phyloP scores from a whole-genome alignment of 2,888 invertebrate species.

The Ophion costatus region DNA sequence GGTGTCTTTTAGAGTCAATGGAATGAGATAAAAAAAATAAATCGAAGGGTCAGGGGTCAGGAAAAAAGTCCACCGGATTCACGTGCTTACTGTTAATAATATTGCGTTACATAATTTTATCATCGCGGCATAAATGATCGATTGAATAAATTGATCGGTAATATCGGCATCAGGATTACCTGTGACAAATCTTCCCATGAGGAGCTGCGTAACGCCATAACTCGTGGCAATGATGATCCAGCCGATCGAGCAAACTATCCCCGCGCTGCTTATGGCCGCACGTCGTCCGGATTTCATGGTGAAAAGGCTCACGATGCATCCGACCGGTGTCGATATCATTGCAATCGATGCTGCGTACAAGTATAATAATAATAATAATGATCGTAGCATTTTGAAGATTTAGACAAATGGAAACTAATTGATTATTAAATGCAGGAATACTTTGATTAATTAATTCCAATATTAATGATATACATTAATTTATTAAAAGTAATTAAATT shows the following conservation, averaged over 20 bases:
- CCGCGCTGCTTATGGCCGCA: conserved; percentile 81
- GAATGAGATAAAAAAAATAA: no score
- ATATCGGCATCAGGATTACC: conserved; percentile 65
- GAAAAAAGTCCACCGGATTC: no score
- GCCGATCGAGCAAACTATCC: conserved; percentile 83
- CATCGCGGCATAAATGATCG: neutral
- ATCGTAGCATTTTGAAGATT: neutral
- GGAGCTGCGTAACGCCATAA: conserved; percentile 75
- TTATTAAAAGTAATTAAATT: no score
- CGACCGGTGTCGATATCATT: conserved; percentile 84
- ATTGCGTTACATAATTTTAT: neutral
- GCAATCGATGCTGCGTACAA: conserved; percentile 83
- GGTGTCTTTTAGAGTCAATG: no score
- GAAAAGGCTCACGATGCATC: conserved; percentile 83
- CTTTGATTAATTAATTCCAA: no score
- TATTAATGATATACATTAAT: no score
- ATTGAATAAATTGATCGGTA: neutral
- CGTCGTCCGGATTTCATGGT: conserved; percentile 84
- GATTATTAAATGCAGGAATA: no score
- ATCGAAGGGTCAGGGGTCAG: no score
- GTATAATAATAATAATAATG: neutral
- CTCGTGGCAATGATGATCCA: conserved; percentile 84
- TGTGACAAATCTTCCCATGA: conserved; percentile 83
- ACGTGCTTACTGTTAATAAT: no score
- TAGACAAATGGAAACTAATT: no score